Conservation (phyloP, 2,113 vertebrate species). For the Smithornis capensis region DNA sequence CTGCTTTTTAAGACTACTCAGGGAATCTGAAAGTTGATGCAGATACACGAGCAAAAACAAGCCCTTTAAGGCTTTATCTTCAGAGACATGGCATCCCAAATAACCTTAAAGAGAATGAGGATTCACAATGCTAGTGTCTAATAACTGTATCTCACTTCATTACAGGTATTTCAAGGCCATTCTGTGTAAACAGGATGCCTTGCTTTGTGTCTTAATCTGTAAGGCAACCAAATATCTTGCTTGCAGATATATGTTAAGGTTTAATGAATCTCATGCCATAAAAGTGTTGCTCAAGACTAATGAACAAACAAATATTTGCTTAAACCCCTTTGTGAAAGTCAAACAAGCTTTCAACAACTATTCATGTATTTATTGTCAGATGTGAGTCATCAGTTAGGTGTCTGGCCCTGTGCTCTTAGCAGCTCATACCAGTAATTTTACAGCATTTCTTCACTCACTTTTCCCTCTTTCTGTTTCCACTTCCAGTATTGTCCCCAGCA, state of each 20-base stretch:
- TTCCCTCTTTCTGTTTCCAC: background rate
- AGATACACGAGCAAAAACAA: background rate
- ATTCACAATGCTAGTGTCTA: slow-evolving; percentile 65
- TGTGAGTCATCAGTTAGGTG: slow-evolving; percentile 72
- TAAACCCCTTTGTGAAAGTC: slow-evolving; percentile 77
- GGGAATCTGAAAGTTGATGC: slow-evolving; percentile 54
- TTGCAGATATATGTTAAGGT: slow-evolving; percentile 71
- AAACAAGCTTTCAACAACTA: slow-evolving; percentile 78
- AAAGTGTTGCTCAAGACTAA: slow-evolving; percentile 78
- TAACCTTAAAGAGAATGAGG: slow-evolving; percentile 58
- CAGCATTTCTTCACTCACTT: slow-evolving; percentile 47
- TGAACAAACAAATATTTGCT: slow-evolving; percentile 78
- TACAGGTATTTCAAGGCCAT: slow-evolving; percentile 74
- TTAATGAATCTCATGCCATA: slow-evolving; percentile 75
- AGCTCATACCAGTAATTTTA: slow-evolving; percentile 55
- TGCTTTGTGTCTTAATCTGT: slow-evolving; percentile 73
- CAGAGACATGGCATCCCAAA: background rate
- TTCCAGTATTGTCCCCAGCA: slow-evolving; percentile 69
- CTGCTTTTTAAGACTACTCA: slow-evolving; percentile 49
- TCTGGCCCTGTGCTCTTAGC: slow-evolving; percentile 63
- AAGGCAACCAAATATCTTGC: slow-evolving; percentile 62
- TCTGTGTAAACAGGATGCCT: slow-evolving; percentile 47
- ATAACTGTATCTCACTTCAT: slow-evolving; percentile 75
- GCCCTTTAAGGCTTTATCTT: slow-evolving; percentile 66
- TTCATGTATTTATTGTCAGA: slow-evolving; percentile 73